Evolutionary conservation across 1,140 invertebrate genomes (phyloP), one percentile per base, ranked within the genome.

Genomic region (Saccostrea glomerata): DNA sequence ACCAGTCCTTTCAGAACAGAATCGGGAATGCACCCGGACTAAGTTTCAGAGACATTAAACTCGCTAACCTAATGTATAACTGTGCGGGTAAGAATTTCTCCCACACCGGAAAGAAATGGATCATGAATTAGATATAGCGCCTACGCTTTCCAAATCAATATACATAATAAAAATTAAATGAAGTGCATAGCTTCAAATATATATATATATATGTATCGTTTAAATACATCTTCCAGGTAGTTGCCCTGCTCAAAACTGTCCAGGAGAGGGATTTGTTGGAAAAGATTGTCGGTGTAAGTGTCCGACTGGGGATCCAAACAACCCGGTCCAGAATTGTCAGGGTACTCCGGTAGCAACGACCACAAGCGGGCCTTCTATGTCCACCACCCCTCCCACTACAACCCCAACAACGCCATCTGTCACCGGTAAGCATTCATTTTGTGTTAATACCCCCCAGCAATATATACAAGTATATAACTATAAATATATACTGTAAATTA

Each of bases 21-120:
- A 93, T 93, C 36, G 92, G 92, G 70, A 92, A 87, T 15, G 66
- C 87, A 13, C 23, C 56, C 1, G 90, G 91, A 13, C 87, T 92
- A 6, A 93, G 92, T 88, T 93, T 93, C 66, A 13, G 89, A 23
- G 92, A 93, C 58, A 90, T 93, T 36, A 92, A 92, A 86, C 85
- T 90, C 40, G 85, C 89, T 4, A 93, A 92, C 84, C 4, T 86
- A 13, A 93, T 93, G 90, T 93, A 93, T 87, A 86, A 87, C 9
- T 93, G 92, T 84, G 60, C 15, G 20, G 84, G 87, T 88, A 85
- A 58, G 56, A 15, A n/a, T 55, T 63, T 63, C 0, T 6, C 4
- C 6, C 58, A 5, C 58, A 20, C n/a, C 9, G 5, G 47, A 9
- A 47, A 47, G 9, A 7, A 47, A 47, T 47, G 47, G 6, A 7